A percentile compares a stretch with the other conserved stretches of the same genome.
Conservation (phyloP, 2,113 vertebrate genomes). For the Calyptomena viridis region DNA sequence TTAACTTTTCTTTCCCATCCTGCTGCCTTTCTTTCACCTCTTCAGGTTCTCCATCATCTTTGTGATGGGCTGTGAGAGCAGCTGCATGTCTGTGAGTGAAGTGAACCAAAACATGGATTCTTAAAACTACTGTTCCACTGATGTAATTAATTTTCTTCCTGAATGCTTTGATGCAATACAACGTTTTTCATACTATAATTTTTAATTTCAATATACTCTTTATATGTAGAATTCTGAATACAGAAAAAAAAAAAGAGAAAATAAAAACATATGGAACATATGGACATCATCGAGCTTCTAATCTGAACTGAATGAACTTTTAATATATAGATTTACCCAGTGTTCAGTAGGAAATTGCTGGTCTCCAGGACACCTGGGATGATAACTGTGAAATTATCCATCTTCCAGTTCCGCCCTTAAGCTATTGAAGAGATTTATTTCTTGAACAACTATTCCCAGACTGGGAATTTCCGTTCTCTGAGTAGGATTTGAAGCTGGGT, state of each 20-base stretch:
- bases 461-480: neutral
- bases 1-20: neutral
- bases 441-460: neutral
- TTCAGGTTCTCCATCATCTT: neutral
- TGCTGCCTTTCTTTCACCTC: neutral
- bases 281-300: neutral
- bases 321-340: neutral
- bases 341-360: neutral
- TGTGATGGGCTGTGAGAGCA: neutral
- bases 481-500: neutral
- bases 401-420: neutral
- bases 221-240: neutral
- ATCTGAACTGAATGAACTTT: neutral
- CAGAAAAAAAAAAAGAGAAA: accelerated
- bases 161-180: neutral
- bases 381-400: neutral
- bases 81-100: neutral
- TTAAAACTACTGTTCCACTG: neutral
- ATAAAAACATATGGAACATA: neutral
- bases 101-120: neutral
- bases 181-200: neutral
- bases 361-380: neutral
- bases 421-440: neutral
- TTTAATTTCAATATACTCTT: neutral
- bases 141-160: neutral